Evolutionary conservation across 2,113 vertebrate species (phyloP), one percentile per base, ranked within the genome.

Genomic region (Oxyruncus cristatus): DNA sequence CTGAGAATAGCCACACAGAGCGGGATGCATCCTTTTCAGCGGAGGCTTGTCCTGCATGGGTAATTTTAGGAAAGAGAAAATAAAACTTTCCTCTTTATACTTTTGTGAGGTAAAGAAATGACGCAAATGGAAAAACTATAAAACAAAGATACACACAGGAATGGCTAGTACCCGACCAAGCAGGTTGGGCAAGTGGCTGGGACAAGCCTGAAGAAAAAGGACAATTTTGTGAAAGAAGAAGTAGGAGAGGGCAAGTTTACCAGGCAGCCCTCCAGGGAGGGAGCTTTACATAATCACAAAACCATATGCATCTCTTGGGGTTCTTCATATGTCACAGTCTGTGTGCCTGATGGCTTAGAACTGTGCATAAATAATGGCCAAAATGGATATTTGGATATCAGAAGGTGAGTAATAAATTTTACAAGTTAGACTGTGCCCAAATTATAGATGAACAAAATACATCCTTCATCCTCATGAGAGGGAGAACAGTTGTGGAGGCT

Each of bases 311-410:
- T 50, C 52, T 89, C 75, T 73, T 26, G 5, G 61, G 17, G 12
- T 47, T 86, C 83, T 94, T 95, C 49, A 16, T 61, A 37, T 92
- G 75, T 92, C 61, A 59, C n/a, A 71, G 39, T 55, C 68, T 86
- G 33, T 4, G 1, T 92, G 76, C 79, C 72, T 59, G 44, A 50
- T 91, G 47, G 11, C 80, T 92, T 91, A 73, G 77, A 95, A 67
- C 56, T 63, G 76, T 2, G 1, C 21, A 32, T 62, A 74, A 93
- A 28, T 91, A 70, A 77, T 4, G 2, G 50, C 41, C 63, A 92
- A 49, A 86, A 83, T 47, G n/a, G 27, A 46, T 84, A 55, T 39
- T 80, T 79, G 42, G 7, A 24, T 30, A 27, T 77, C 39, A 63
- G 83, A 59, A 83, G 83, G 14, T 28, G 39, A 63, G 23, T 49